Percentiles rank a stretch among this genome's conserved stretches.
phyloP scores from a whole-genome alignment of 2,888 invertebrate genomes.

The Gymnoscelis rufifasciata region DNA sequence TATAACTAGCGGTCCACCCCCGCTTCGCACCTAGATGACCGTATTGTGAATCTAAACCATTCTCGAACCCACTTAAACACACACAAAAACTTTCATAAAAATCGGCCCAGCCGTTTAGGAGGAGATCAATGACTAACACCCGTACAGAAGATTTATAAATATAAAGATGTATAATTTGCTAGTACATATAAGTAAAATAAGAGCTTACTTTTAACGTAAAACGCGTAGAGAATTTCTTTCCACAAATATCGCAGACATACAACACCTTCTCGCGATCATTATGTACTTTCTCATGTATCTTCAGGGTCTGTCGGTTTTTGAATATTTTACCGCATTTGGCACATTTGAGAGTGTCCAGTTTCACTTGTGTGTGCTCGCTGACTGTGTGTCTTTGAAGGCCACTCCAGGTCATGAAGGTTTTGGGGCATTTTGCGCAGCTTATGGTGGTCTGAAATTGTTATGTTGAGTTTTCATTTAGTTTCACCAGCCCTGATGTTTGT shows the following conservation, averaged over 20 bases:
- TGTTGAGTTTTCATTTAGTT: neutral
- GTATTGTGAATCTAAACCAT: too few relatives aligned
- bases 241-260: slow-evolving; percentile 64
- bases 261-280: slow-evolving; percentile 45
- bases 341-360: slow-evolving; percentile 51
- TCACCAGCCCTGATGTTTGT: too few relatives aligned
- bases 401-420: slow-evolving; percentile 60
- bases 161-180: too few relatives aligned
- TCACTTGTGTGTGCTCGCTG: slow-evolving; percentile 50
- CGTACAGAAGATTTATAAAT: too few relatives aligned
- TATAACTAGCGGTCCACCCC: too few relatives aligned
- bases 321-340: slow-evolving; percentile 58
- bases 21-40: too few relatives aligned
- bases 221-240: slow-evolving; percentile 51
- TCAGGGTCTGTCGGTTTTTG: slow-evolving; percentile 52
- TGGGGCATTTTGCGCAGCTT: slow-evolving; percentile 54
- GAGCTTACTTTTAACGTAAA: slow-evolving; percentile 53
- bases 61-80: too few relatives aligned
- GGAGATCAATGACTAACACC: too few relatives aligned
- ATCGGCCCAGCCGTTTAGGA: too few relatives aligned
- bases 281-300: slow-evolving; percentile 54
- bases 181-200: too few relatives aligned
- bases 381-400: slow-evolving; percentile 56
- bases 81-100: too few relatives aligned
- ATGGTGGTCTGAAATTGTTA: slow-evolving; percentile 40